Evolutionary conservation across 2,113 vertebrate genomes (phyloP).

Genomic region (Gorsachius goisagi): DNA sequence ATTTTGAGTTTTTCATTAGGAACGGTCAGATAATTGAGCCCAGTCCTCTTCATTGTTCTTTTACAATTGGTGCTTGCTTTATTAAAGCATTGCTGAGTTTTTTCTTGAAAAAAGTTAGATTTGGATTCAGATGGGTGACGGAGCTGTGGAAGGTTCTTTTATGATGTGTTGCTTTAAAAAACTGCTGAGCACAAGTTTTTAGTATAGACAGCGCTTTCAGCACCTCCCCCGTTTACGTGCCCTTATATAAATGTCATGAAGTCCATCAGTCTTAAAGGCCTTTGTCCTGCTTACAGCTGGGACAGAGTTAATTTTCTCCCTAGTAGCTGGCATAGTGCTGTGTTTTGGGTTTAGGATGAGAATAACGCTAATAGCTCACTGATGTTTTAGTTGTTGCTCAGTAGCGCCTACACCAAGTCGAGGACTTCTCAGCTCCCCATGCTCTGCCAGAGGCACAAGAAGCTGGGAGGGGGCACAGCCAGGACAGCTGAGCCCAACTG

Average conservation of each 20-base stretch:
- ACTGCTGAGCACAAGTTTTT: neutral
- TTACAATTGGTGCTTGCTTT: neutral
- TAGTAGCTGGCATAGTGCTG: no score
- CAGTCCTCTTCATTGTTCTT: conserved; percentile 32
- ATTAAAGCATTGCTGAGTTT: neutral
- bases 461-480: no score
- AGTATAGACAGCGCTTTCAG: neutral
- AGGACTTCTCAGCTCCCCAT: no score
- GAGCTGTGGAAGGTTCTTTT: neutral
- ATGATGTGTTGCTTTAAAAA: neutral
- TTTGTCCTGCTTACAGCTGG: no score
- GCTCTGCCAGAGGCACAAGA: no score
- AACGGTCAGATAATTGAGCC: neutral
- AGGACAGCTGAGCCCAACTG: no score
- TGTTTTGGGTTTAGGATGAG: no score
- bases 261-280: neutral
- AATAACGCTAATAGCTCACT: no score
- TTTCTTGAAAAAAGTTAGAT: neutral
- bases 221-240: neutral
- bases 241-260: neutral
- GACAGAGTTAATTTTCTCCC: no score
- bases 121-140: neutral
- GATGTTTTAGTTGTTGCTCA: no score
- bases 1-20: neutral
- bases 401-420: no score